A percentile compares a stretch with the other conserved stretches of the same genome.
These are phyloP conservation scores for Oncorhynchus mykiss DNA, from an alignment of 2,113 vertebrate species.

Conservation along the genomic window DNA sequence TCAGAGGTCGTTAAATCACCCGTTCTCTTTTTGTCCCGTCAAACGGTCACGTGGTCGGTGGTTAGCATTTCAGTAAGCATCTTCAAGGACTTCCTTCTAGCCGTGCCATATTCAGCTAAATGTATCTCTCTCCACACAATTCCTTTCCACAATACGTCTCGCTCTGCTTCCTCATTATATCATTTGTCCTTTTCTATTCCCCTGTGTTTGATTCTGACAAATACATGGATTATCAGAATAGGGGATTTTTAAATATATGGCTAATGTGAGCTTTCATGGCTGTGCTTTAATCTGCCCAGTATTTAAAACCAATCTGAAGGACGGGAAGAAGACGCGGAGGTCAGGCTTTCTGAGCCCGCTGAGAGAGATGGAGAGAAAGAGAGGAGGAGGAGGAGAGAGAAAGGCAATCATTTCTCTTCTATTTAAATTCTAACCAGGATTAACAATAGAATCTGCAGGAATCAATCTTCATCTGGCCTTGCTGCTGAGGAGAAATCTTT, in stretches of 20 bases:
- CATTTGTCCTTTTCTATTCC: constrained; percentile 72
- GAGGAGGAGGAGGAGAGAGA: constrained; percentile 6
- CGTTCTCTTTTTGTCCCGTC: constrained; percentile 55
- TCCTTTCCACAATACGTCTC: constrained; percentile 69
- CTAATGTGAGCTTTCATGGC: constrained; percentile 79
- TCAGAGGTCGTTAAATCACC: constrained; percentile 61
- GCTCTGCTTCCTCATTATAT: constrained; percentile 68
- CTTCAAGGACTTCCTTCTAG: constrained; percentile 67
- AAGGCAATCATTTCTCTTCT: constrained; percentile 62
- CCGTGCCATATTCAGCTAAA: constrained; percentile 65
- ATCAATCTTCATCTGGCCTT: constrained; percentile 65
- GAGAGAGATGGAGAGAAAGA: constrained; percentile 41
- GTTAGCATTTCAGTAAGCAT: constrained; percentile 73
- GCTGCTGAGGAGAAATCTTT: constrained; percentile 39
- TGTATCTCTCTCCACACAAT: constrained; percentile 70
- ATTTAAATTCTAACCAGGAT: constrained; percentile 74
- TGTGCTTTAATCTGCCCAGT: constrained; percentile 77
- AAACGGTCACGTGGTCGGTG: constrained; percentile 36
- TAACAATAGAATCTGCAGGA: constrained; percentile 66
- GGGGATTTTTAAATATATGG: constrained; percentile 75
- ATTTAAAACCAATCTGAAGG: constrained; percentile 78
- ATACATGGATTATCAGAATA: constrained; percentile 75
- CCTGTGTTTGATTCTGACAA: constrained; percentile 79
- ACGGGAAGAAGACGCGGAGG: constrained; percentile 69
- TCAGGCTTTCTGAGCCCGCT: constrained; percentile 60